A percentile compares a stretch with the other conserved stretches of the same genome.
Evolutionary conservation across 2,888 invertebrate genomes (phyloP).

Genomic region (Campaea margaritaria): DNA sequence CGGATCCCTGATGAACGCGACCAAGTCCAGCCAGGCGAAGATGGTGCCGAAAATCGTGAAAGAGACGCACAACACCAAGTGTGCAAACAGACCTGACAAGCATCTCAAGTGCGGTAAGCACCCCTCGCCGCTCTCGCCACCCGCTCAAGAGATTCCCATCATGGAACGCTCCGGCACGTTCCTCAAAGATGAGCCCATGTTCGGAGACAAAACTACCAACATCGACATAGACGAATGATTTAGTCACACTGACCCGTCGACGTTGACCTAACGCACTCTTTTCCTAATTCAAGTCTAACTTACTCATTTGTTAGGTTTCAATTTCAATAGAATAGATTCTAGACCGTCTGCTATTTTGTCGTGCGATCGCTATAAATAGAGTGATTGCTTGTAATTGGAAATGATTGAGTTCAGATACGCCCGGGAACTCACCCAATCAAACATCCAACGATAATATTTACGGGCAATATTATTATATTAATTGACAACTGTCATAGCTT

Average conservation of each 20-base stretch:
- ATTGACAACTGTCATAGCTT: too few species aligned
- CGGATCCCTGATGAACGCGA: conserved; percentile 82
- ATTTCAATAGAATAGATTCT: too few species aligned
- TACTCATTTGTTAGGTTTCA: background rate
- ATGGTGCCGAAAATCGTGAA: conserved; percentile 71
- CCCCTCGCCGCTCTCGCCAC: conserved; percentile 25
- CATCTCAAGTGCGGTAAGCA: conserved; percentile 20
- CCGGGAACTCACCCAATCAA: too few species aligned
- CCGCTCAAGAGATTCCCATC: conserved; percentile 51
- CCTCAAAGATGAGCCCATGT: conserved; percentile 90
- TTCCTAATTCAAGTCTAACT: background rate
- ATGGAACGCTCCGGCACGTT: conserved; percentile 90
- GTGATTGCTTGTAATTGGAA: too few species aligned
- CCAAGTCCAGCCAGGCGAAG: conserved; percentile 86
- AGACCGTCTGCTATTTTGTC: too few species aligned
- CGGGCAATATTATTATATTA: too few species aligned
- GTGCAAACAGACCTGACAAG: conserved; percentile 28
- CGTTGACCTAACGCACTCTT: background rate
- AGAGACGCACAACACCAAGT: conserved; percentile 45
- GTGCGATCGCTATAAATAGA: too few species aligned
- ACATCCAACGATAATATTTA: too few species aligned
- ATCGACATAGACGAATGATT: conserved; percentile 59
- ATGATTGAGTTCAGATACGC: too few species aligned
- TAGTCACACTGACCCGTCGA: background rate
- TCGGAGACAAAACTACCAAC: conserved; percentile 63